Conservation (phyloP, 2,113 vertebrate genomes). For the Onychostoma macrolepis region DNA sequence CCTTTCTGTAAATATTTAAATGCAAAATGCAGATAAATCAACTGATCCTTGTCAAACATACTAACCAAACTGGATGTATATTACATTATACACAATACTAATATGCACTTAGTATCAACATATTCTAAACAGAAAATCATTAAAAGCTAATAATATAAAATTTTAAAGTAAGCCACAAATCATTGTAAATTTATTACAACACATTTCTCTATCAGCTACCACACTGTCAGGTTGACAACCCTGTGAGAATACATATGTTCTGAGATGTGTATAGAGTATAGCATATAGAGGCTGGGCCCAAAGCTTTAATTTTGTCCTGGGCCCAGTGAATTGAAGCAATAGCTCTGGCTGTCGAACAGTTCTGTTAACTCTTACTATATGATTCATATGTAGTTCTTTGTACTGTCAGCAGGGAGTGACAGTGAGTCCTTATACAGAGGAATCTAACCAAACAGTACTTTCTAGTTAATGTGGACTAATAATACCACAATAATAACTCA, state of each 20-base stretch:
- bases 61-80: background rate
- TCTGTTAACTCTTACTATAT: no score
- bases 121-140: background rate
- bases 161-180: no score
- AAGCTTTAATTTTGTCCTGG: no score
- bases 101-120: background rate
- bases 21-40: background rate
- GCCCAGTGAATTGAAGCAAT: no score
- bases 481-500: background rate
- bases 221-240: no score
- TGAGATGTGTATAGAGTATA: no score
- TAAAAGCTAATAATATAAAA: background rate
- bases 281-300: no score
- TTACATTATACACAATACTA: background rate
- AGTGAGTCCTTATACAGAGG: background rate
- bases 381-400: background rate
- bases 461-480: no score
- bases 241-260: no score
- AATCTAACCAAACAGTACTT: background rate
- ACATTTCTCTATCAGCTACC: no score
- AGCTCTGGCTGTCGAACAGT: no score
- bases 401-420: background rate
- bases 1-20: constrained; percentile 86
- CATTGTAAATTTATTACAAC: no score
- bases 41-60: constrained; percentile 15